Conservation (phyloP, 1,140 invertebrate species). For the Mercenaria mercenaria region DNA sequence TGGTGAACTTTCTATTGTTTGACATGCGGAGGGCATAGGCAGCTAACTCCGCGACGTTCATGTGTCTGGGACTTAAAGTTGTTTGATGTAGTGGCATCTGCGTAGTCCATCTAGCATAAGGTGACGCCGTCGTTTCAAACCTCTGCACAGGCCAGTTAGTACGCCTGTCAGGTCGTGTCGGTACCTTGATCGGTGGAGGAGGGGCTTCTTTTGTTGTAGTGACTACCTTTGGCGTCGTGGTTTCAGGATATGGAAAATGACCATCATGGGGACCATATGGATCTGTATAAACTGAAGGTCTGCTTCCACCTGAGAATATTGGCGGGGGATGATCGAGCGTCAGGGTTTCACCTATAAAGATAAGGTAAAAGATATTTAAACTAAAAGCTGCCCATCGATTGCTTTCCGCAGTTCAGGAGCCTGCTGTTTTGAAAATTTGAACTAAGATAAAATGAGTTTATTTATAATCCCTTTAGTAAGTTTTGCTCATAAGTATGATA, state of each 20-base stretch:
- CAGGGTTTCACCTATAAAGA: background rate
- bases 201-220: background rate
- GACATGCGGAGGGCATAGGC: conserved; percentile 14
- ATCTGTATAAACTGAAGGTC: conserved; percentile 4
- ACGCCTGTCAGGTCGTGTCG: background rate
- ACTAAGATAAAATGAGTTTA: too few relatives aligned
- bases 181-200: conserved; percentile 16
- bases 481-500: too few relatives aligned
- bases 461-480: too few relatives aligned
- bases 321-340: conserved; percentile 43
- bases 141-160: background rate
- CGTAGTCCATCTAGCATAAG: background rate
- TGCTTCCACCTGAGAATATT: conserved; percentile 10
- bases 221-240: background rate
- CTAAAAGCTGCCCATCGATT: background rate
- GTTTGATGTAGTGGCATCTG: background rate
- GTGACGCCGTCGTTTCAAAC: background rate
- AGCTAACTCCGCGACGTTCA: conserved; percentile 48
- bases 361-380: background rate
- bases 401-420: background rate
- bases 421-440: background rate
- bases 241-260: background rate
- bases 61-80: conserved; percentile 5
- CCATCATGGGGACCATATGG: background rate
- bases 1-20: background rate